A percentile compares a stretch with the other conserved stretches of the same genome.
Conservation (phyloP, 2,113 vertebrate species). For the Zapus hudsonius region DNA sequence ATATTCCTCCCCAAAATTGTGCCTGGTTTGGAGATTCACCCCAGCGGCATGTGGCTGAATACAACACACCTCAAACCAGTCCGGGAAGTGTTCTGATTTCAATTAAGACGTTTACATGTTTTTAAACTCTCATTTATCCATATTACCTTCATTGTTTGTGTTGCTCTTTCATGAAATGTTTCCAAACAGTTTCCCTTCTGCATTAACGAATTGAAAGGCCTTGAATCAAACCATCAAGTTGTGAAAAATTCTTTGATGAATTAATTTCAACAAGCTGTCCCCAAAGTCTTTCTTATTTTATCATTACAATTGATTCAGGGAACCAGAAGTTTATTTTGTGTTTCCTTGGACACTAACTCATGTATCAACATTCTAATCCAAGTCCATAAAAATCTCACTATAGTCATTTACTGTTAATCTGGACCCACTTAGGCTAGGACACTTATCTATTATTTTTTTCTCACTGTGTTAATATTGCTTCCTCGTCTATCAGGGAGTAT, state of each 20-base stretch:
- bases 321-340: constrained; percentile 25
- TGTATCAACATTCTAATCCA: background rate
- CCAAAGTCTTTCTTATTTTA: background rate
- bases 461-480: background rate
- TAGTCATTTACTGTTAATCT: background rate
- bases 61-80: constrained; percentile 65
- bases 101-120: constrained; percentile 69
- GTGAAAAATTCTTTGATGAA: constrained; percentile 62
- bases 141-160: constrained; percentile 73
- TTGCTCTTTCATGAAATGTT: constrained; percentile 74
- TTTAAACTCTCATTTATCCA: constrained; percentile 72
- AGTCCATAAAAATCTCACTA: background rate
- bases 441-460: background rate
- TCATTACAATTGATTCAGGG: background rate
- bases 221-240: constrained; percentile 4
- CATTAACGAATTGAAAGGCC: constrained; percentile 34
- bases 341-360: background rate
- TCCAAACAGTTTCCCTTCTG: constrained; percentile 68
- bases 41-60: no score
- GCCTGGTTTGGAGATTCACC: no score
- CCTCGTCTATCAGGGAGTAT: background rate
- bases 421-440: background rate
- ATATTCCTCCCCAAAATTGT: no score
- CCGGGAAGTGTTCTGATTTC: constrained; percentile 62
- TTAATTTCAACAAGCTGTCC: constrained; percentile 17